Base-by-base conservation (phyloP, 2,888 invertebrate species). In the Trilocha varians region DNA sequence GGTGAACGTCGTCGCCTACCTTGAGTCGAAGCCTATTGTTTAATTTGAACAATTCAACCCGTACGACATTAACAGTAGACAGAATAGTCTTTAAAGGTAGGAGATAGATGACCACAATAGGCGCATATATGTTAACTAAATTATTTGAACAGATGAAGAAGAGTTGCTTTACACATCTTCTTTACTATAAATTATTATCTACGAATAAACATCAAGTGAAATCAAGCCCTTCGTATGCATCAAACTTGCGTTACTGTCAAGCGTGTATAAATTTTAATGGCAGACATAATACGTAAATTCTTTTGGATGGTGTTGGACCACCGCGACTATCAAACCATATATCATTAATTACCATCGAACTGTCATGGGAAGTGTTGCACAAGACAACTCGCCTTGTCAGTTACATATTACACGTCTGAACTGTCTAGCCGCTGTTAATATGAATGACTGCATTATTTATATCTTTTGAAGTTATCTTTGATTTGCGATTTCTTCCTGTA, bases 321-420 rank as follows among this genome's bases (percentile, higher is more conserved):
- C 45, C 52, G 59, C 50, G 52, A 50, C 57, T 64, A 56, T 57
- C 57, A 46, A 50, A 51, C 45, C 63, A 70, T 71, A 59, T 62
- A 69, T 70, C 69, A 68, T 67, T 65, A 62, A 70, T 68, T 64
- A 65, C 67, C 65, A 70, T 63, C 57, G 59, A 59, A 63, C 65
- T 70, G 67, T 70, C 70, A 70, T 55, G 65, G 57, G 57, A 64
- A 63, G 67, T 59, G 68, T 70, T 65, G 57, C 58, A 47, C 53
- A 59, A 68, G 64, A 64, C 65, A 63, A 57, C 58, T 57, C 59
- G 56, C 62, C 49, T 52, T 50, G 35, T 34, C 32, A 35, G 42
- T 38, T 34, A 42, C 34, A 39, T 38, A 39, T 42, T 39, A 35
- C 38, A 35, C 11, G 38, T 35, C 17, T 32, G 25, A 11, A 25